Evolutionary conservation across 2,797 vertebrate species (phyloP).

Genomic region (Malurus splendens): DNA sequence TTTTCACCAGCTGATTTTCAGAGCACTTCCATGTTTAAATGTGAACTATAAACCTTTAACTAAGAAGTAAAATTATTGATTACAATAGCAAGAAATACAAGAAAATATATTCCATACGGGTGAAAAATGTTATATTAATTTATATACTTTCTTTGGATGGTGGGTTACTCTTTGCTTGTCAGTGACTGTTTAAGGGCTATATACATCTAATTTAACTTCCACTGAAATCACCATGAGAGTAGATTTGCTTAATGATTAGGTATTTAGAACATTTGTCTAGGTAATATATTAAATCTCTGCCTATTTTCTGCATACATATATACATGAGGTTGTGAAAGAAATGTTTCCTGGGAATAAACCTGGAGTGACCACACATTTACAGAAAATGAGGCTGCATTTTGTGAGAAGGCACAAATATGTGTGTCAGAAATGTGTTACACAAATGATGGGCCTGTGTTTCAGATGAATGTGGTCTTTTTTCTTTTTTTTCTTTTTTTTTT

Average conservation of each 20-base stretch:
- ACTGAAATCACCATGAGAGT: not conserved
- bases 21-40: not conserved
- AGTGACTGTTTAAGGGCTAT: not conserved
- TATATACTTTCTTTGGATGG: not conserved
- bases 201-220: not conserved
- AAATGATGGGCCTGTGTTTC: not conserved
- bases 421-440: not conserved
- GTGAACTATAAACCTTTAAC: not conserved
- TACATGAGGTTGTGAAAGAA: not conserved
- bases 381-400: not conserved
- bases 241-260: not conserved
- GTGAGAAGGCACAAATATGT: not conserved
- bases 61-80: not conserved
- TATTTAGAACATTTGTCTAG: not conserved
- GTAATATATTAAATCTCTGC: not conserved
- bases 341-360: not conserved
- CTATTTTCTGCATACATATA: not conserved
- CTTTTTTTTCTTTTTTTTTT: not conserved
- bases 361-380: not conserved
- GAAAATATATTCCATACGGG: not conserved
- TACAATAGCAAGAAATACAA: not conserved
- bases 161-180: not conserved
- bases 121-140: not conserved
- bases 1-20: not conserved
- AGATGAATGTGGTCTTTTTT: not conserved